Conservation (phyloP, 2,888 invertebrate genomes). For the Ariolimax columbianus region DNA sequence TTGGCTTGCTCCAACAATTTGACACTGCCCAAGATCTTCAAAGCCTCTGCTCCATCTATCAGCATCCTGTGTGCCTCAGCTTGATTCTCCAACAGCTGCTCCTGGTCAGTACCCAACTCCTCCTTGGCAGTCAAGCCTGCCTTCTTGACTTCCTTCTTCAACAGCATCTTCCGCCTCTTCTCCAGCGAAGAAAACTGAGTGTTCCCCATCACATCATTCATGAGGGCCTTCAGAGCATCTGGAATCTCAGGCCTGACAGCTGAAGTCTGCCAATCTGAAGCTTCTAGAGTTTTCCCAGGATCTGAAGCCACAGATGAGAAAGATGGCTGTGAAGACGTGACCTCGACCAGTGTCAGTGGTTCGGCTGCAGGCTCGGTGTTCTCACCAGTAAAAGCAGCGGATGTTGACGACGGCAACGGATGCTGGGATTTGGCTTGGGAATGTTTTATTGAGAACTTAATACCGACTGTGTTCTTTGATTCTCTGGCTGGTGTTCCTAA, state of each 20-base stretch:
- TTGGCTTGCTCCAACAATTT: constrained; percentile 19
- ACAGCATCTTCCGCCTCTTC: constrained; percentile 49
- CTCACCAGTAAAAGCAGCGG: constrained; percentile 15
- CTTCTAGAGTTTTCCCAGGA: background rate
- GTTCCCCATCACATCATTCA: constrained; percentile 58
- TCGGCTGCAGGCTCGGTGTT: background rate
- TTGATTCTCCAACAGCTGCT: background rate
- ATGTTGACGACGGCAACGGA: constrained; percentile 54
- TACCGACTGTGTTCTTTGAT: background rate
- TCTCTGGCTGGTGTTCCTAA: background rate
- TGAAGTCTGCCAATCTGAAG: background rate
- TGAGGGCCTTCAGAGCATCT: constrained; percentile 56
- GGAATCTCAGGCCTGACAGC: constrained; percentile 47
- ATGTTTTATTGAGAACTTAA: background rate
- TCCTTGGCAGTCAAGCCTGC: constrained; percentile 11
- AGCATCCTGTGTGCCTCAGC: constrained; percentile 6
- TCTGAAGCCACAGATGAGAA: background rate
- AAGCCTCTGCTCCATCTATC: constrained; percentile 24
- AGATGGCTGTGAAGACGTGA: background rate
- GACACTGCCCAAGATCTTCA: constrained; percentile 30
- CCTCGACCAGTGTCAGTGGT: background rate
- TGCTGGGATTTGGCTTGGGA: background rate
- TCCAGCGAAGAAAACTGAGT: constrained; percentile 48
- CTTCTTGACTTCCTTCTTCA: constrained; percentile 47
- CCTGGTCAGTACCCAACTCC: background rate